Percentiles rank a stretch among this genome's conserved stretches.
Conservation (phyloP, 2,113 vertebrate genomes). For the Montifringilla adamsi region DNA sequence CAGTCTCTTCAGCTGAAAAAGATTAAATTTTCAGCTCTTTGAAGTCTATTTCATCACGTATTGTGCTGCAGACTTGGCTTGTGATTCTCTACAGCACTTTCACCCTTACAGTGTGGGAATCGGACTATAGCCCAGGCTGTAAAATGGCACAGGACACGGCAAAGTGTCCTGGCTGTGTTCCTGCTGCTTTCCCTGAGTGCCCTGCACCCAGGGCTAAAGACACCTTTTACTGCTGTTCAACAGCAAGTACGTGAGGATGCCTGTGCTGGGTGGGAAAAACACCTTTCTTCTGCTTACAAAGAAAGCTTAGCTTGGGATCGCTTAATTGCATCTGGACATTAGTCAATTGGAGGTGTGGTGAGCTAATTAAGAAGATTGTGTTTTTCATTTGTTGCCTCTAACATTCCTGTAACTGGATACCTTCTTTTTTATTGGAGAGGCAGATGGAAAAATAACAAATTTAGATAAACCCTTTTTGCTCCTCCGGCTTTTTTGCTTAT, state of each 20-base stretch:
- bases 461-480: background rate
- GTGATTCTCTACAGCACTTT: background rate
- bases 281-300: background rate
- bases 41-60: background rate
- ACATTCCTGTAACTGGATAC: background rate
- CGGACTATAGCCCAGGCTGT: accelerated
- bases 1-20: background rate
- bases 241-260: background rate
- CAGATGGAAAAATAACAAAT: background rate
- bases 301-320: background rate
- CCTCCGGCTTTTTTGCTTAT: background rate
- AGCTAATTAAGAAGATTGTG: background rate
- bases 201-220: background rate
- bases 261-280: background rate
- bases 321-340: background rate
- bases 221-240: background rate
- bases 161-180: background rate
- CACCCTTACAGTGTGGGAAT: background rate
- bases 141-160: background rate
- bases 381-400: background rate
- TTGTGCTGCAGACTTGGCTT: background rate
- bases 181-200: background rate
- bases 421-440: background rate
- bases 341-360: background rate
- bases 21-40: background rate